These are phyloP conservation scores for Tetragonula carbonaria DNA, from an alignment of 2,888 invertebrate genomes.

Conservation along the genomic window DNA sequence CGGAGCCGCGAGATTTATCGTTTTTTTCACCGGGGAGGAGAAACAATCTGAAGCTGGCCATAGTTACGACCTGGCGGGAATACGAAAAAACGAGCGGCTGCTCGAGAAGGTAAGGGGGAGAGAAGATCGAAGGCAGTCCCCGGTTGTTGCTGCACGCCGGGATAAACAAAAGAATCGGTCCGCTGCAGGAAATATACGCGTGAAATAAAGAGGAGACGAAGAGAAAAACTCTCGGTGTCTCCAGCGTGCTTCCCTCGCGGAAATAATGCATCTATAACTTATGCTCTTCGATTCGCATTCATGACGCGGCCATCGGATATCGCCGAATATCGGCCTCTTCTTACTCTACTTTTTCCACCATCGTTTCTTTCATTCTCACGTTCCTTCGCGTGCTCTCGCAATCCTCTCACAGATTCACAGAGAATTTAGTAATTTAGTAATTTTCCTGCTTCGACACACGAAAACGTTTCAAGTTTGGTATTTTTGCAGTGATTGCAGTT, in stretches of 20 bases:
- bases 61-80: neutral
- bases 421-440: neutral
- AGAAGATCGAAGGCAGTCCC: slow-evolving; percentile 1
- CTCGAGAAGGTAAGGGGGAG: neutral
- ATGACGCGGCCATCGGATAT: slow-evolving; percentile 63
- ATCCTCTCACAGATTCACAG: neutral
- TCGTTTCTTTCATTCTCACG: neutral
- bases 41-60: neutral
- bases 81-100: neutral
- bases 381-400: neutral
- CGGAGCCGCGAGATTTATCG: neutral
- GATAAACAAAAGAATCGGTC: slow-evolving; percentile 16
- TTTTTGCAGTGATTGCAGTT: too few relatives aligned
- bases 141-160: neutral
- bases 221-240: neutral
- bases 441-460: too few relatives aligned
- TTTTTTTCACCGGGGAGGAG: neutral
- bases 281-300: slow-evolving; percentile 72
- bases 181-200: slow-evolving; percentile 12
- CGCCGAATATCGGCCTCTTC: slow-evolving; percentile 21
- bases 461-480: too few relatives aligned
- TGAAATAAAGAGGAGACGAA: neutral
- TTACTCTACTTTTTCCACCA: neutral
- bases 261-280: slow-evolving; percentile 77
- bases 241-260: slow-evolving; percentile 49